A percentile compares a stretch with the other conserved stretches of the same genome.
phyloP scores from a whole-genome alignment of 2,797 vertebrate species.

The Thamnophis elegans region DNA sequence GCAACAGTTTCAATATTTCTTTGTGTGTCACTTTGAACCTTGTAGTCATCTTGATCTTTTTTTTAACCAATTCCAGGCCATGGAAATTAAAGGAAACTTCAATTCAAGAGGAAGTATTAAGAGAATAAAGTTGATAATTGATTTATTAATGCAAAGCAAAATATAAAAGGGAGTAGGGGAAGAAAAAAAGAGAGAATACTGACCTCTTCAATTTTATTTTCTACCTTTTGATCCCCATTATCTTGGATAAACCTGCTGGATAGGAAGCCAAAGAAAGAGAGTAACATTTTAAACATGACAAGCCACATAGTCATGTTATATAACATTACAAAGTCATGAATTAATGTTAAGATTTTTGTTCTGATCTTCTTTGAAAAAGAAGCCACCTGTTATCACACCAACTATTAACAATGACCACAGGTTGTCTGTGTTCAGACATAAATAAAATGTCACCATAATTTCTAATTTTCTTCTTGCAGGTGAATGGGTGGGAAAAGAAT shows the following conservation, averaged over 20 bases:
- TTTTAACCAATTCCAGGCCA: neutral
- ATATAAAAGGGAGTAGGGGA: neutral
- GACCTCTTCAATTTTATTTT: conserved; percentile 95
- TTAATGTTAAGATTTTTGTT: neutral
- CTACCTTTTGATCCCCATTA: conserved; percentile 86
- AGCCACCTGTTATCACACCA: neutral
- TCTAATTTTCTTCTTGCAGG: neutral
- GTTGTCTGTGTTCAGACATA: neutral
- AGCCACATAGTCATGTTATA: neutral
- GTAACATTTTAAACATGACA: neutral
- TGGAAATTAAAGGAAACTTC: neutral
- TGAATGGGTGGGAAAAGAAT: neutral
- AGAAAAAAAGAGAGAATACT: conserved; percentile 59
- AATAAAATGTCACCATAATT: neutral
- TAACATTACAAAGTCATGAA: neutral
- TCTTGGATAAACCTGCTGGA: conserved; percentile 89
- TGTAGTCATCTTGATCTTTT: neutral
- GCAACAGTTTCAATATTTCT: neutral
- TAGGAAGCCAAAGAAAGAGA: conserved; percentile 18
- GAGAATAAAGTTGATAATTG: neutral
- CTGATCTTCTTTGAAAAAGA: neutral
- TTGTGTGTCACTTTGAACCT: neutral
- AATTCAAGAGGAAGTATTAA: neutral
- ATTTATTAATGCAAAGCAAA: conserved; percentile 3
- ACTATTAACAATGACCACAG: neutral